Evolutionary conservation across 2,888 invertebrate genomes (phyloP), one percentile per base, ranked within the genome.

Genomic region (Apotomis turbidana): DNA sequence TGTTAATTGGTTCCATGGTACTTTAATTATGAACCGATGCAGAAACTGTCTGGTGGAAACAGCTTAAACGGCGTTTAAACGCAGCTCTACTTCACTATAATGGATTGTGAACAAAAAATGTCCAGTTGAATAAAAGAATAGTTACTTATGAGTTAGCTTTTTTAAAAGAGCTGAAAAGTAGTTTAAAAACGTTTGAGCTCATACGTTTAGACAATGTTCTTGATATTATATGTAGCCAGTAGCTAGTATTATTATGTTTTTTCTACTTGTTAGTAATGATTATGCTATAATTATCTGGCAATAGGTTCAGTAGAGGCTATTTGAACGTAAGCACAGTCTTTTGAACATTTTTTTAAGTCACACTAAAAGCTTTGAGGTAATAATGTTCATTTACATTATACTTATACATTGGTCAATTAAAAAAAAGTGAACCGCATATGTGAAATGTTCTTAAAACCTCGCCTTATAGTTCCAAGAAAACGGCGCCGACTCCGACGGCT

Each of bases 1-100:
- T 81, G 89, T 90, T 91, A 91, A 92, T 92, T 92, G 91, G 87
- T 83, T 85, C 80, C 83, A 83, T 84, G 85, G 82, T 80, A 83
- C 85, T 88, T 90, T 90, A 90, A 90, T 91, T 90, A 91, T 84
- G 82, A 80, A 81, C 80, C 76, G 75, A 76, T 78, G 71, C 72
- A 71, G 73, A 79, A 82, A 80, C 78, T 81, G 86, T 85, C 85
- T 77, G 86, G 85, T 83, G 85, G 85, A 81, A 80, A 67, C 49
- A 73, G 46, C 63, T 70, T 73, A 70, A 68, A 78, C 75, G 60
- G 58, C 52, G 58, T 58, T 63, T 54, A 60, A 55, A 13, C 27
- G 49, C 41, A 27, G 9, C n/a, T 58, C 62, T 36, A 63, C 58
- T 38, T 9, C 12, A 63, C 13, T 63, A 70, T 63, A 70, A 63